These are phyloP conservation scores for Hemistola chrysoprasaria DNA, from an alignment of 2,888 invertebrate genomes.

Conservation along the genomic window DNA sequence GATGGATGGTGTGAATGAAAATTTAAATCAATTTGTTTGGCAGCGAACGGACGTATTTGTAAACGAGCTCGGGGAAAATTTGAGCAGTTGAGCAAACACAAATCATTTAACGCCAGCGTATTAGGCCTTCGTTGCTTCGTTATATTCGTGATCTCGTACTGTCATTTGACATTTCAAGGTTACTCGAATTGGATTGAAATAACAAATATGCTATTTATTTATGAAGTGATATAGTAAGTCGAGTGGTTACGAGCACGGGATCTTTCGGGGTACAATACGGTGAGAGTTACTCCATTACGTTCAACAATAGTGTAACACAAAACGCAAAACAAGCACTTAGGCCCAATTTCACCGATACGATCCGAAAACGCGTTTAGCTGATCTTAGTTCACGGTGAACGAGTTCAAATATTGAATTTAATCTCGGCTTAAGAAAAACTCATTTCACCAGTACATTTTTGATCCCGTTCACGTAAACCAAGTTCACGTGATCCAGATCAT, in stretches of 20 bases:
- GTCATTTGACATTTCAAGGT: slow-evolving; percentile 20
- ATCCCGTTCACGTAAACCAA: too few species aligned
- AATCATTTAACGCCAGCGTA: slow-evolving; percentile 22
- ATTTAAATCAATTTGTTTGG: slow-evolving; percentile 21
- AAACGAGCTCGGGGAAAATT: slow-evolving; percentile 11
- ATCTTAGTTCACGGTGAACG: too few species aligned
- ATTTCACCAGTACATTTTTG: too few species aligned
- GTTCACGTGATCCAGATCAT: too few species aligned
- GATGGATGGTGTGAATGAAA: slow-evolving; percentile 13
- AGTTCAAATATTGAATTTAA: too few species aligned
- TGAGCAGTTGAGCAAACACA: slow-evolving; percentile 21
- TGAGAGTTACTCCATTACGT: slow-evolving; percentile 13
- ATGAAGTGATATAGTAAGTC: slow-evolving; percentile 3
- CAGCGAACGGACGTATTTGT: slow-evolving; percentile 17
- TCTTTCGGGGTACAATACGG: slow-evolving; percentile 8
- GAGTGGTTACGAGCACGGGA: slow-evolving; percentile 1
- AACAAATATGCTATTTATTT: slow-evolving; percentile 1
- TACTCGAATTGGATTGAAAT: slow-evolving; percentile 12
- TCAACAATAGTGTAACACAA: slow-evolving; percentile 42
- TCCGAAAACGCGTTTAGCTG: too few species aligned
- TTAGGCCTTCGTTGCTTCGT: slow-evolving; percentile 20
- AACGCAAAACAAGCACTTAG: slow-evolving; percentile 60
- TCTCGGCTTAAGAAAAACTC: too few species aligned
- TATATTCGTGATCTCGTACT: slow-evolving; percentile 20
- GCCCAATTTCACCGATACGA: too few species aligned